Conservation (phyloP, 2,888 invertebrate species). For the Conops quadrifasciatus region DNA sequence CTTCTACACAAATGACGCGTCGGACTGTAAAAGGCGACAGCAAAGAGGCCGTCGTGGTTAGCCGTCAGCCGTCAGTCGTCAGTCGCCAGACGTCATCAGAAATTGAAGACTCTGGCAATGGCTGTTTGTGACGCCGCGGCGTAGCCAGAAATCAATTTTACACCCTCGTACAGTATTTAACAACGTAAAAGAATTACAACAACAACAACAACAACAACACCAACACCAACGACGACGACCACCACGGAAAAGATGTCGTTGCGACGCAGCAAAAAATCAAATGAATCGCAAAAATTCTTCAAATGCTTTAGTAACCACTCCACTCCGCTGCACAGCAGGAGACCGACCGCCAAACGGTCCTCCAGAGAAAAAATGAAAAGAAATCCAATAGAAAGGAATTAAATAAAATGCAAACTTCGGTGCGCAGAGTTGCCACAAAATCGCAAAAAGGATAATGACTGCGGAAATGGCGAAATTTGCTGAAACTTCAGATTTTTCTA, state of each 20-base stretch:
- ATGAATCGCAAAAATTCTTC: not conserved
- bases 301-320: not conserved
- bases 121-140: no score
- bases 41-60: no score
- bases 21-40: no score
- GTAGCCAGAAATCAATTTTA: no score
- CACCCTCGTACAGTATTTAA: no score
- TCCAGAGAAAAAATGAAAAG: not conserved
- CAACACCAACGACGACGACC: not conserved
- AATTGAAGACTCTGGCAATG: not conserved
- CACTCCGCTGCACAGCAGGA: not conserved
- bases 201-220: not conserved
- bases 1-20: no score
- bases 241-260: not conserved
- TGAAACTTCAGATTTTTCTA: constrained; percentile 21
- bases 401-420: not conserved
- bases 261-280: not conserved
- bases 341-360: not conserved
- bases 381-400: constrained; percentile 9
- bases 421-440: constrained; percentile 29
- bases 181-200: not conserved
- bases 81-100: not conserved
- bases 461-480: constrained; percentile 48
- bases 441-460: constrained; percentile 52
- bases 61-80: no score